Base-by-base conservation (phyloP, 2,888 invertebrate genomes). In the Gandaritis pyraliata region DNA sequence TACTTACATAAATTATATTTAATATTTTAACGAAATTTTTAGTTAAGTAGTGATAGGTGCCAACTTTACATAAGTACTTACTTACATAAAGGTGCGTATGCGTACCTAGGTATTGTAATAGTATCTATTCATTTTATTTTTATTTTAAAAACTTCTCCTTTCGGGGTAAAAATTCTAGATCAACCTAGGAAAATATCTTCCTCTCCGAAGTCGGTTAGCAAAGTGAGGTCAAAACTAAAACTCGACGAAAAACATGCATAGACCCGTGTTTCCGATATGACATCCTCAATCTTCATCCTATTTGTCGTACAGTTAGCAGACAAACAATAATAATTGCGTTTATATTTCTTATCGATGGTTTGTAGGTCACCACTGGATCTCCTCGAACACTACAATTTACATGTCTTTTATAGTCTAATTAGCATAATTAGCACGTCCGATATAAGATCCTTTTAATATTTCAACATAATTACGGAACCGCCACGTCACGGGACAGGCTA, bases 301-400 rank as follows among this genome's bases (percentile, higher is more conserved):
- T 43, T 16, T 58, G 57, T 53, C 51, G 33, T 50, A 49, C 23
- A 61, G 54, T 65, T 59, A 68, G 57, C 66, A 48, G 39, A 30
- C 58, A 66, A 60, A 64, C 61, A 69, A 64, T 56, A 72, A 65
- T 65, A 67, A 58, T 65, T 56, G 36, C 62, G 61, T 60, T 64
- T 71, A 71, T 68, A 10, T 4, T 43, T 43, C 15, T 47, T 30
- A 71, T 75, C 69, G 73, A 71, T 72, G 73, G 66, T 64, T 64
- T 54, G 78, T 78, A 81, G 83, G 83, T 79, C 83, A 78, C 64
- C 57, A 72, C 75, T 70, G 68, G 83, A 77, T 83, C 77, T 79
- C 85, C 84, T 86, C 82, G 83, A 81, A 73, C 58, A 58, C 68
- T 65, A 78, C 75, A 77, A 74, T 74, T 61, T 70, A 75, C 72